phyloP scores from a whole-genome alignment of 2,113 vertebrate species.

The Henicopernis longicauda region DNA sequence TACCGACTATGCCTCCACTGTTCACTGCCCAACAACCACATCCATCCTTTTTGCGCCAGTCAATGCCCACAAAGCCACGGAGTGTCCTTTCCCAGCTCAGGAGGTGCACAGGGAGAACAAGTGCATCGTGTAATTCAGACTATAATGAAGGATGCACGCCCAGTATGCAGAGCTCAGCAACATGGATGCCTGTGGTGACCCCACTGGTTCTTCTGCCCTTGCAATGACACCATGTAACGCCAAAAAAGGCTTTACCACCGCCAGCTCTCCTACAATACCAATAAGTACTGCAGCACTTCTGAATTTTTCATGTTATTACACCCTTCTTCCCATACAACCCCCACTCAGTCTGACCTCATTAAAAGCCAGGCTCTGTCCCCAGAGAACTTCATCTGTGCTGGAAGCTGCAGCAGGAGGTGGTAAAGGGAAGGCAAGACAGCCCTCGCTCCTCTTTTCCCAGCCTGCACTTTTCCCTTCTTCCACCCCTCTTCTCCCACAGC shows the following conservation, averaged over 20 bases:
- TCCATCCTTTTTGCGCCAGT: rapidly evolving
- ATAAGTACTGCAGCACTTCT: background rate
- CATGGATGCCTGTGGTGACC: background rate
- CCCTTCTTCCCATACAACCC: background rate
- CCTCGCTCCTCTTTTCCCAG: background rate
- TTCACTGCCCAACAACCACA: background rate
- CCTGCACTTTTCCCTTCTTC: rapidly evolving
- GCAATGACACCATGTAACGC: rapidly evolving
- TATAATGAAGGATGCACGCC: rapidly evolving
- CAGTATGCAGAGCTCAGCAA: background rate
- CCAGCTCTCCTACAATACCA: background rate
- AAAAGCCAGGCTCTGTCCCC: background rate
- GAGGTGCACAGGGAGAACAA: background rate
- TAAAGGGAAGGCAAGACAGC: background rate
- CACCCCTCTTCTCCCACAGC: background rate
- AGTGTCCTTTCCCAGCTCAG: background rate
- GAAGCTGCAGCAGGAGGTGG: background rate
- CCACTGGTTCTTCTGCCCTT: background rate
- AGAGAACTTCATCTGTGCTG: background rate
- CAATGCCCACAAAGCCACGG: background rate
- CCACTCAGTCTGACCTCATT: background rate
- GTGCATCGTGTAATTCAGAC: background rate
- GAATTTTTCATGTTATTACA: background rate
- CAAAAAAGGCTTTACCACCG: rapidly evolving
- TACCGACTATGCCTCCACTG: background rate